These are phyloP conservation scores for Oppia nitens DNA, from an alignment of 1,140 invertebrate species.

Conservation along the genomic window DNA sequence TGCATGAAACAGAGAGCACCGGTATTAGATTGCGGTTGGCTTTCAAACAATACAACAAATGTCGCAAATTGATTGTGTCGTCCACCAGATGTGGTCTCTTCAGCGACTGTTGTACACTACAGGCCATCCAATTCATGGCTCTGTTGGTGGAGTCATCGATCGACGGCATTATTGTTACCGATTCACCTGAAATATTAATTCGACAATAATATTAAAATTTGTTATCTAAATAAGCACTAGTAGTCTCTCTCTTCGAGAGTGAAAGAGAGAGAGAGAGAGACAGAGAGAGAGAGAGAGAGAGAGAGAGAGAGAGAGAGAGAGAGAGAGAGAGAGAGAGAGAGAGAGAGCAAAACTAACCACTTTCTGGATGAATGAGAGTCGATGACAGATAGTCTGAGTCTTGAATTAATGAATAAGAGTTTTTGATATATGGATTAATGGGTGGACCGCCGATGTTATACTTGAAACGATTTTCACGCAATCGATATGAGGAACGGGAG, in stretches of 20 bases:
- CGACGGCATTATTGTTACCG: not conserved
- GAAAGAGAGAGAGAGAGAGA: too few species aligned
- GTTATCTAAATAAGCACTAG: too few species aligned
- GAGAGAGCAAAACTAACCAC: not conserved
- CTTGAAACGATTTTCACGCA: constrained; percentile 44
- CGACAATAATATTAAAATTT: too few species aligned
- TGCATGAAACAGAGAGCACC: not conserved
- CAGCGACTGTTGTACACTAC: not conserved
- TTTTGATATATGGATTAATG: constrained; percentile 48
- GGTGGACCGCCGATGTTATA: constrained; percentile 51
- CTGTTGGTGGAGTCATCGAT: constrained; percentile 1
- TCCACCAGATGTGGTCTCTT: not conserved
- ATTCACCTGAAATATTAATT: too few species aligned
- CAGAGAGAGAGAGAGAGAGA: too few species aligned
- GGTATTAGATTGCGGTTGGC: not conserved
- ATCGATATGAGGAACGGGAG: constrained; percentile 49
- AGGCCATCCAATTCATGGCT: constrained; percentile 7
- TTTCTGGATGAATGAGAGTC: not conserved
- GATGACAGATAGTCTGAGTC: not conserved
- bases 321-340: too few species aligned
- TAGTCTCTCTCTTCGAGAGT: too few species aligned
- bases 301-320: too few species aligned
- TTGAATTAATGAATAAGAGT: constrained; percentile 26
- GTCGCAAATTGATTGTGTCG: constrained; percentile 1
- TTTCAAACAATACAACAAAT: constrained; percentile 4